Percentiles rank a stretch among this genome's conserved stretches.
phyloP scores from a whole-genome alignment of 2,113 vertebrate species.

The Prietella phreatophila region DNA sequence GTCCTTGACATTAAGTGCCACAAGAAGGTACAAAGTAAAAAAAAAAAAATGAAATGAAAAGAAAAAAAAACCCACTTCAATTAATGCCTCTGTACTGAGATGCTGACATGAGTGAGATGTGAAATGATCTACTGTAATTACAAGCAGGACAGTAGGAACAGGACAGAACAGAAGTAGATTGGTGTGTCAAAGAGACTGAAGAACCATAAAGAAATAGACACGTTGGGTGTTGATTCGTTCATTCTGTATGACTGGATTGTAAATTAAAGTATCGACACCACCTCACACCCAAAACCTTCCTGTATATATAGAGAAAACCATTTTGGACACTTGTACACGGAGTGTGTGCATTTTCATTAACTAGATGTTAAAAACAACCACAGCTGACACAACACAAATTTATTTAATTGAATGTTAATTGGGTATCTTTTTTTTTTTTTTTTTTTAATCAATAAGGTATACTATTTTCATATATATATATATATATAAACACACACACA shows the following conservation, averaged over 20 bases:
- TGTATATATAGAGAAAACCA: not conserved
- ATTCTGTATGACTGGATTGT: constrained; percentile 1
- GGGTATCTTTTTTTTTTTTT: constrained; percentile 68
- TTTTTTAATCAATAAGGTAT: constrained; percentile 73
- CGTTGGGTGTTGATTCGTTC: constrained; percentile 4
- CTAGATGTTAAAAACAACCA: constrained; percentile 69
- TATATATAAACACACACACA: too few relatives aligned
- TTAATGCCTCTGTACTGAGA: not conserved
- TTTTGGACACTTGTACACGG: constrained; percentile 26
- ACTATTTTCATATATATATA: constrained; percentile 66
- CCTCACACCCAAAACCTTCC: not conserved
- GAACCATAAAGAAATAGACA: constrained; percentile 39
- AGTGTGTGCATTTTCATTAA: constrained; percentile 42
- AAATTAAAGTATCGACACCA: not conserved
- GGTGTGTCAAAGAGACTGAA: constrained; percentile 38
- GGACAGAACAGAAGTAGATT: constrained; percentile 54
- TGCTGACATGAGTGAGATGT: not conserved
- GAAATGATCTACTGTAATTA: not conserved
- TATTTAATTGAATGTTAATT: constrained; percentile 74
- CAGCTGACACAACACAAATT: constrained; percentile 71
- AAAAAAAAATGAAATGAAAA: not conserved
- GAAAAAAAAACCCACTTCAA: not conserved
- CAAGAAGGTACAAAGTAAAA: not conserved
- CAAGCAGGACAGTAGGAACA: constrained; percentile 2
- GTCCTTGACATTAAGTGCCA: not conserved